Base-by-base conservation (phyloP, 1,140 invertebrate species). In the Marisa cornuarietis region DNA sequence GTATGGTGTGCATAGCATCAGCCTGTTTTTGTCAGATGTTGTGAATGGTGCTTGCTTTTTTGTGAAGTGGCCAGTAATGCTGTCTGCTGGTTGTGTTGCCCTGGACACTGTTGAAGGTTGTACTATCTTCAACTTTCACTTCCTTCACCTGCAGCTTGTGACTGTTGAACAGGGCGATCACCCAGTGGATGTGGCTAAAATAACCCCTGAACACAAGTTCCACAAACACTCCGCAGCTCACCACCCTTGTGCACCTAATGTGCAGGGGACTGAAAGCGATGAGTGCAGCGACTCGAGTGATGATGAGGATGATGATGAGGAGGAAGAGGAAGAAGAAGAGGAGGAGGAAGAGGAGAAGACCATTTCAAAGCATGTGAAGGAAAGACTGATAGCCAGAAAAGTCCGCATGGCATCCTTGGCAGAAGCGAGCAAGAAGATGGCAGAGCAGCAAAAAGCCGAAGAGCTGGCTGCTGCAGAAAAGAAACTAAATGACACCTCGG, bases 271-370 rank as follows among this genome's bases (percentile, higher is more conserved):
- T 42, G 84, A 83, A n/a, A 82, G 81, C 71, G 84, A 85, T 20
- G 84, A 86, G 65, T 80, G 81, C 52, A 83, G 78, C 20, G 83
- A 83, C n/a, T 80, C 83, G 20, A 83, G 83, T 68, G 84, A 86
- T 26, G 86, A 87, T 24, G 81, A 83, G 63, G 83, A 83, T 63
- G 82, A 84, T 31, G 86, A 85, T 16, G 83, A 87, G 65, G 85
- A 86, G 20, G 80, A 81, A n/a, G 80, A 82, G 68, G 83, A 83
- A 62, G 80, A 83, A 42, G 80, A 81, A 31, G 80, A 79, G 31
- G 81, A 83, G 26, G 82, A 83, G 65, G 79, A 83, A n/a, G 78
- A 81, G 14, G 82, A 81, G 74, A 81, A 79, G 10, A 22, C 72
- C 61, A 82, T 92, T 71, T 80, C 78, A 31, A 78, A 80, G 13